Conservation (phyloP, 92 coral and sea anemone genomes). For the Siderastrea radians region DNA sequence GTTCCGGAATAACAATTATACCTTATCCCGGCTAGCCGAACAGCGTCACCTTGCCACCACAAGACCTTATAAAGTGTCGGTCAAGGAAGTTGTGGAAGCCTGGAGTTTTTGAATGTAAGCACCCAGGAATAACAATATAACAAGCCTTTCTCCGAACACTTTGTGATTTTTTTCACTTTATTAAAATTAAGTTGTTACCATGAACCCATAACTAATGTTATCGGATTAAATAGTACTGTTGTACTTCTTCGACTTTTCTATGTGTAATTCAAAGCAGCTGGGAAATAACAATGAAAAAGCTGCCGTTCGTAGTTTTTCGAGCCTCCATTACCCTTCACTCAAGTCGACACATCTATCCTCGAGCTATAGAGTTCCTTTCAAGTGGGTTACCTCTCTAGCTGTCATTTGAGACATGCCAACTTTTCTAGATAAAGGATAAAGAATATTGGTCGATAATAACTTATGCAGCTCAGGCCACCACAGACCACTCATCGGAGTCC, state of each 20-base stretch:
- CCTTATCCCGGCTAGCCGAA: too few relatives aligned
- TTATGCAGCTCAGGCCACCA: neutral
- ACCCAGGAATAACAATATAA: too few relatives aligned
- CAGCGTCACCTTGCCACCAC: too few relatives aligned
- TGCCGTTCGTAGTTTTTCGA: neutral
- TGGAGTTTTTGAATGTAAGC: too few relatives aligned
- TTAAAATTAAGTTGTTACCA: too few relatives aligned
- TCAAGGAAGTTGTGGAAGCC: too few relatives aligned
- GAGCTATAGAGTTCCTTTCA: conserved; percentile 11
- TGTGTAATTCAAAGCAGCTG: neutral
- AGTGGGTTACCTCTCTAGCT: conserved; percentile 24
- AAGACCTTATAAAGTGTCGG: too few relatives aligned
- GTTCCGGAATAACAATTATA: too few relatives aligned
- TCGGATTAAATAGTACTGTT: too few relatives aligned
- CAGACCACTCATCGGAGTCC: neutral
- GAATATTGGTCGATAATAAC: neutral
- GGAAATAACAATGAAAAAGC: neutral
- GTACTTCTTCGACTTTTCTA: neutral
- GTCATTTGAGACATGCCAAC: conserved; percentile 22
- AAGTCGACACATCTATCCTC: conserved; percentile 24
- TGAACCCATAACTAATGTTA: too few relatives aligned
- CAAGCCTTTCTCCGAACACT: too few relatives aligned
- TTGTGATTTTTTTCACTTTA: too few relatives aligned
- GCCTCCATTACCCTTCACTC: neutral
- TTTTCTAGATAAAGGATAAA: neutral